Percentiles rank a stretch among this genome's conserved stretches.
Evolutionary conservation across 2,797 vertebrate species (phyloP).

Genomic region (Urophycis tenuis): DNA sequence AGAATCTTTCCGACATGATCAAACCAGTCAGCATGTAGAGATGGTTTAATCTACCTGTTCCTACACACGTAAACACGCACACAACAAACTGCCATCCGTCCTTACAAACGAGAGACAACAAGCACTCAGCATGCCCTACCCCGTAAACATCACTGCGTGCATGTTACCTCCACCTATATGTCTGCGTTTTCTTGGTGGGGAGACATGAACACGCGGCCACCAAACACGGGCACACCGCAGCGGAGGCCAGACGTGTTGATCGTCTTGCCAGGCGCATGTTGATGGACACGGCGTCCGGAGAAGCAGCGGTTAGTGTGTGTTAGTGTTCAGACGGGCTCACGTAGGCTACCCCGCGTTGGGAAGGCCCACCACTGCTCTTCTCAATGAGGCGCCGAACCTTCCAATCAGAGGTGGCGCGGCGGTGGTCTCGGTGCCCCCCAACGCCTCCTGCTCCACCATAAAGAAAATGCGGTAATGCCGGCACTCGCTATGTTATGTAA

Average conservation of each 20-base stretch:
- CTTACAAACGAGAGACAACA: neutral
- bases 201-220: neutral
- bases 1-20: neutral
- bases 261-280: neutral
- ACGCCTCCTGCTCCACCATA: conserved; percentile 74
- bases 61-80: neutral
- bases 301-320: no score
- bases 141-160: neutral
- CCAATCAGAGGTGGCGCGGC: conserved; percentile 88
- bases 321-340: conserved; percentile 50
- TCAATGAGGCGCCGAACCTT: conserved; percentile 91
- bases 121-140: neutral
- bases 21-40: neutral
- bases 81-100: neutral
- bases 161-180: neutral
- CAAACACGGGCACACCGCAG: neutral
- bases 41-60: neutral
- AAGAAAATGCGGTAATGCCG: conserved; percentile 49
- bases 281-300: neutral
- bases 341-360: conserved; percentile 97
- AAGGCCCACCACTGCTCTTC: conserved; percentile 92
- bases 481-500: conserved; percentile 51
- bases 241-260: neutral
- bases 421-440: conserved; percentile 32
- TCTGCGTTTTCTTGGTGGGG: neutral